Evolutionary conservation across 1,140 invertebrate species (phyloP).

Genomic region (Aphelenchoides avenae): DNA sequence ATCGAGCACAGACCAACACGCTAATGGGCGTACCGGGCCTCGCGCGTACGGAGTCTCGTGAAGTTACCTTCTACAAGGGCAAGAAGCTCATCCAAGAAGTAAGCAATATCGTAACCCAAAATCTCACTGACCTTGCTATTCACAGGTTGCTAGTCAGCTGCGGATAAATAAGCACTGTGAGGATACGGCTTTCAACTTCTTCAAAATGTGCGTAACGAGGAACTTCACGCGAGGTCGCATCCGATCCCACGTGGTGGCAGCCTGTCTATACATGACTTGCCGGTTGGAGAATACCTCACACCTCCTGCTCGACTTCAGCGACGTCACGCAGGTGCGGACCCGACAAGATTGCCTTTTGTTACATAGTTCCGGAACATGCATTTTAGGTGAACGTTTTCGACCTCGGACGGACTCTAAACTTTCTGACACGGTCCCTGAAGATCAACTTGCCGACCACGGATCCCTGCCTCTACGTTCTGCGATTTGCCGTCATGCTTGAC

Average conservation of each 20-base stretch:
- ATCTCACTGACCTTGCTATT: conserved; percentile 12
- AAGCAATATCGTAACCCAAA: conserved; percentile 4
- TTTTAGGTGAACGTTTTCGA: conserved; percentile 89
- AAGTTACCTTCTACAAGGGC: conserved; percentile 53
- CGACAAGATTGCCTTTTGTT: conserved; percentile 9
- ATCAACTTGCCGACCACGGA: conserved; percentile 86
- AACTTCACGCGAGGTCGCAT: conserved; percentile 84
- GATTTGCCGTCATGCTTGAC: conserved; percentile 88
- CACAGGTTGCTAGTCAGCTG: conserved; percentile 52
- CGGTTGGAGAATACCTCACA: conserved; percentile 85
- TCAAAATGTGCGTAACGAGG: conserved; percentile 84
- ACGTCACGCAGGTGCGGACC: conserved; percentile 70
- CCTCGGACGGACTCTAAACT: conserved; percentile 83
- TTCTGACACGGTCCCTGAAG: conserved; percentile 78
- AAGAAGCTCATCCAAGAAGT: conserved; percentile 54
- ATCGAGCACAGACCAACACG: conserved; percentile 43
- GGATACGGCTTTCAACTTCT: conserved; percentile 89
- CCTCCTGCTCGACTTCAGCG: conserved; percentile 96
- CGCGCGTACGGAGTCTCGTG: conserved; percentile 45
- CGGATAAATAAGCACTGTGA: conserved; percentile 79
- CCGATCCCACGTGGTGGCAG: conserved; percentile 84
- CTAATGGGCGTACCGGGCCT: conserved; percentile 42
- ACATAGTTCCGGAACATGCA: too few species aligned
- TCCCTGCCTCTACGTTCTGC: conserved; percentile 85
- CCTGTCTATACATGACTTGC: conserved; percentile 95